phyloP scores from a whole-genome alignment of 2,888 invertebrate genomes.

The Drosophila atripex region DNA sequence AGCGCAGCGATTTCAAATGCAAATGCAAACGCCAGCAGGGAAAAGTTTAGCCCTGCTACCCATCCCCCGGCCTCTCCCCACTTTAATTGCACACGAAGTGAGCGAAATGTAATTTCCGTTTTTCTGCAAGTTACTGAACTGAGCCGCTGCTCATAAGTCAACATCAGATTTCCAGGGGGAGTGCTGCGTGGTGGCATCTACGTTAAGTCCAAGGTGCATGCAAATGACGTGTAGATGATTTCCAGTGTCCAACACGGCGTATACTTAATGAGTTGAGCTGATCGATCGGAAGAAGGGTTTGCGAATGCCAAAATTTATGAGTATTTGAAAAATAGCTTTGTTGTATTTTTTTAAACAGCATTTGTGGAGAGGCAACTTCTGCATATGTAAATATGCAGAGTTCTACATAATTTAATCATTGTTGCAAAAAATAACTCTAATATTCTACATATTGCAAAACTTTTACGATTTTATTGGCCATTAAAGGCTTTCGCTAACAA shows the following conservation, averaged over 20 bases:
- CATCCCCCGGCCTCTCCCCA: slow-evolving; percentile 2
- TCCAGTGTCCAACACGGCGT: slow-evolving; percentile 49
- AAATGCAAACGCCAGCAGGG: slow-evolving; percentile 26
- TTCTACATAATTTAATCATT: no score
- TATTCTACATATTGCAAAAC: no score
- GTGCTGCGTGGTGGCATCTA: slow-evolving; percentile 24
- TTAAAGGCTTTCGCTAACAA: not conserved
- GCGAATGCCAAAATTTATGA: not conserved
- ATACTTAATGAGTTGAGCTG: slow-evolving; percentile 61
- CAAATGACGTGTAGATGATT: slow-evolving; percentile 32
- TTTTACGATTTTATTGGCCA: not conserved
- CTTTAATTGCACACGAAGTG: slow-evolving; percentile 64
- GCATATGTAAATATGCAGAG: no score
- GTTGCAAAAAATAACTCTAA: no score
- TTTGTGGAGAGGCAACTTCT: no score
- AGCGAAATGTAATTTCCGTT: slow-evolving; percentile 74
- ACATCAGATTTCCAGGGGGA: slow-evolving; percentile 40
- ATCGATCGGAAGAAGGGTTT: slow-evolving; percentile 28
- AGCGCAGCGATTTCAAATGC: slow-evolving; percentile 59
- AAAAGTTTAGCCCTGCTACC: slow-evolving; percentile 49
- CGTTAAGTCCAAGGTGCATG: slow-evolving; percentile 16
- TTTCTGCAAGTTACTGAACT: slow-evolving; percentile 41
- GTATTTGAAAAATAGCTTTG: no score
- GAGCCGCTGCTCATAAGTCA: slow-evolving; percentile 54
- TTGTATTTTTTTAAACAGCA: no score